Evolutionary conservation across 2,797 vertebrate genomes (phyloP).

Genomic region (Eurystomus glaucurus): DNA sequence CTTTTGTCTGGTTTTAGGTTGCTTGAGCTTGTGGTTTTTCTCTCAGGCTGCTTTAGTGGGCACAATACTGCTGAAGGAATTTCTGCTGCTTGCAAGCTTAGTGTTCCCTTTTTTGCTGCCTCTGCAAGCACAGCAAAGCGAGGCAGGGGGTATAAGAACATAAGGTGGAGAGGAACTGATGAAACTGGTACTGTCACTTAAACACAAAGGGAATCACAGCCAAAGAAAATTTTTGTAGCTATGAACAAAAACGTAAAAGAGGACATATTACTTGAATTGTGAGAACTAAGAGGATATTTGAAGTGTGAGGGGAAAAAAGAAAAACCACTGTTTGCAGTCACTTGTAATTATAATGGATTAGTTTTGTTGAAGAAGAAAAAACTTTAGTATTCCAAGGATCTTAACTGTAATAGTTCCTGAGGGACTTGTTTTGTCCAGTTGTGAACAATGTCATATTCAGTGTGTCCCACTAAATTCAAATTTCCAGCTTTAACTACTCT

Average conservation of each 20-base stretch:
- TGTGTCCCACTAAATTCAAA: not conserved
- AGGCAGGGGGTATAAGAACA: not conserved
- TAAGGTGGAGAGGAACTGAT: not conserved
- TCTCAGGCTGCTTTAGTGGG: not conserved
- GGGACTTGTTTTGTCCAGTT: not conserved
- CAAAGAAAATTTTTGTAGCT: not conserved
- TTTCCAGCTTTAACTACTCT: not conserved
- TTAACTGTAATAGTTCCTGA: not conserved
- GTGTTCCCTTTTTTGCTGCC: not conserved
- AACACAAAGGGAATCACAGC: not conserved
- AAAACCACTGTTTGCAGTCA: not conserved
- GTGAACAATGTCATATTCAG: not conserved
- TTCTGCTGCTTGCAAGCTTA: not conserved
- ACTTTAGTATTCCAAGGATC: not conserved
- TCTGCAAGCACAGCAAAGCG: not conserved
- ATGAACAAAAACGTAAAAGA: not conserved
- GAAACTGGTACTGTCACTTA: not conserved
- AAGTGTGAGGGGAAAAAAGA: not conserved
- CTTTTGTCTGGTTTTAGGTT: not conserved
- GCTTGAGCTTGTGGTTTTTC: not conserved
- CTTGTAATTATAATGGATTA: not conserved
- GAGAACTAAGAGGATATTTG: not conserved
- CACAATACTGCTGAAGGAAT: not conserved
- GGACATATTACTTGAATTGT: not conserved
- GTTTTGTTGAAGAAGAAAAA: not conserved